Evolutionary conservation across 2,888 invertebrate species (phyloP).

Genomic region (Drepana falcataria): DNA sequence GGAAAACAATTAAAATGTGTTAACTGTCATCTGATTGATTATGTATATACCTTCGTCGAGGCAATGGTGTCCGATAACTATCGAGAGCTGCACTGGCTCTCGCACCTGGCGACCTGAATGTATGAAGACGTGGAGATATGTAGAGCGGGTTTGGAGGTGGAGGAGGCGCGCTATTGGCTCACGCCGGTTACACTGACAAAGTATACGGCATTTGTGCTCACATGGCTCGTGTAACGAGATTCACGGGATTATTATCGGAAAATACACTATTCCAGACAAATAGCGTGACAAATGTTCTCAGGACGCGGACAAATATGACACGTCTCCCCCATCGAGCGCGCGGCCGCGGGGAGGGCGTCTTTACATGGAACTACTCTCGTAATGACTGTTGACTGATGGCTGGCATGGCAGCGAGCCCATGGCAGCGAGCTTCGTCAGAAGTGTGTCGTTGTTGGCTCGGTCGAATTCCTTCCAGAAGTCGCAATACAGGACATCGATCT

Average conservation of each 20-base stretch:
- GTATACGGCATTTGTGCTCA: slow-evolving; percentile 2
- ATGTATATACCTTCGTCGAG: too few species aligned
- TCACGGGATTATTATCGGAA: slow-evolving; percentile 9
- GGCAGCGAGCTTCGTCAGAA: too few species aligned
- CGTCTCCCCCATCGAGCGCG: slow-evolving; percentile 21
- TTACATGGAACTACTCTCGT: slow-evolving; percentile 37
- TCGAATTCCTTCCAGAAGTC: neutral
- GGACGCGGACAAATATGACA: slow-evolving; percentile 49
- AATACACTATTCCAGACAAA: slow-evolving; percentile 25
- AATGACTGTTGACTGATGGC: slow-evolving; percentile 45
- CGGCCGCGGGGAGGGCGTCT: slow-evolving; percentile 22
- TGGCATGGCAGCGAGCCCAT: too few species aligned
- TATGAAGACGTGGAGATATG: too few species aligned
- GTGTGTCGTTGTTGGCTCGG: too few species aligned
- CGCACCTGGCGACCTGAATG: too few species aligned
- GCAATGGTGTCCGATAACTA: too few species aligned
- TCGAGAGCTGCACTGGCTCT: too few species aligned
- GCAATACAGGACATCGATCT: neutral
- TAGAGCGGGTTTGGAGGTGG: too few species aligned
- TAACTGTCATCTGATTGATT: too few species aligned
- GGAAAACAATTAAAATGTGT: too few species aligned
- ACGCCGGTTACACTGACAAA: neutral
- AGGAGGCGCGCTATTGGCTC: too few species aligned
- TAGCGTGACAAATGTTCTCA: slow-evolving; percentile 32
- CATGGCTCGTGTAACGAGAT: slow-evolving; percentile 8